These are phyloP conservation scores for Sparus aurata DNA, from an alignment of 2,797 vertebrate genomes.

Conservation along the genomic window DNA sequence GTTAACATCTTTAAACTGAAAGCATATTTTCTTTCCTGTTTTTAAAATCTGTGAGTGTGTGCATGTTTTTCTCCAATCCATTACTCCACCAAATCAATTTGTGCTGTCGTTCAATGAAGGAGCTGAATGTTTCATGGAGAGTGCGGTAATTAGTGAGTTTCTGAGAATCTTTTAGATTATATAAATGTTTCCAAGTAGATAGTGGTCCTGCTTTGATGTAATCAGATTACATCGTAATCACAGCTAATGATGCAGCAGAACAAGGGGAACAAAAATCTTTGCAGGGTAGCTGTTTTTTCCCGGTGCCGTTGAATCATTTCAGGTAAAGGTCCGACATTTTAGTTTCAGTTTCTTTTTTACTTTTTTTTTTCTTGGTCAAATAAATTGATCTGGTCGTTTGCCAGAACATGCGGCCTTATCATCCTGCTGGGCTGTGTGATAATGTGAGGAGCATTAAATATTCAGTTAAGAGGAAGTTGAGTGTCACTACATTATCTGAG, in stretches of 20 bases:
- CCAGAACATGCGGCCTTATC: constrained; percentile 55
- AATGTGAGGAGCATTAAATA: constrained; percentile 78
- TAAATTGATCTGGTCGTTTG: constrained; percentile 58
- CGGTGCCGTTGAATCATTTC: not conserved
- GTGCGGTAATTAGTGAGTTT: constrained; percentile 32
- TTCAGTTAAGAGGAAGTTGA: constrained; percentile 76
- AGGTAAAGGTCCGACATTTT: constrained; percentile 5
- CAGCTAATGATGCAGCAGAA: not conserved
- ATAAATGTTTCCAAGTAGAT: constrained; percentile 21
- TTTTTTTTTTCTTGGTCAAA: constrained; percentile 9
- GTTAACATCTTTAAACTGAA: not conserved
- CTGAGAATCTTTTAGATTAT: constrained; percentile 42
- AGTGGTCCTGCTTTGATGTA: not conserved
- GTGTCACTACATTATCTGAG: constrained; percentile 85
- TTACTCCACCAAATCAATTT: constrained; percentile 34
- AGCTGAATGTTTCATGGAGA: constrained; percentile 54
- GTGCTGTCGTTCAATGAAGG: constrained; percentile 79
- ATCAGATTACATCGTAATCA: constrained; percentile 4
- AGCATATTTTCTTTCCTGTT: not conserved
- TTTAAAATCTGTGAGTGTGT: not conserved
- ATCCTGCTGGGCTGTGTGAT: constrained; percentile 60
- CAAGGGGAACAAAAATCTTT: not conserved
- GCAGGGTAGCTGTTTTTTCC: not conserved
- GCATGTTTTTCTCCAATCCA: constrained; percentile 7
- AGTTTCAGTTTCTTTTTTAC: constrained; percentile 4